Base-by-base conservation (phyloP, 1,140 invertebrate species). In the Zophobas morio region DNA sequence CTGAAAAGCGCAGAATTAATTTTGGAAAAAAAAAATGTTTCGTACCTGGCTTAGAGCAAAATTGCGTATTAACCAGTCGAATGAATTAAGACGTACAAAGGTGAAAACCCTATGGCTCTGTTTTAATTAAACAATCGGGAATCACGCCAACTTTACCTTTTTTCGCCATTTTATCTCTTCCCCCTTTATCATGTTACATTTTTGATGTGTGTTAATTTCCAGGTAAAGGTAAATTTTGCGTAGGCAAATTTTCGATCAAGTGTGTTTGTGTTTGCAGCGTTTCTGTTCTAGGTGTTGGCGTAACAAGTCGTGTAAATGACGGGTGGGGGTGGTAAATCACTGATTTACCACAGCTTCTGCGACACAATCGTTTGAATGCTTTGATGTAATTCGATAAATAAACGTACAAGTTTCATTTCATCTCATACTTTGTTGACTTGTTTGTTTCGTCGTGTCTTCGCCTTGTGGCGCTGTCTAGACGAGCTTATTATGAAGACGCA, bases 391-490 rank as follows among this genome's bases (percentile, higher is more conserved):
- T 66, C 60, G 60, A 66, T 66, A 66, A 66, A 66, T 46, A 66
- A 66, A 66, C 60, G 60, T 66, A 33, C 60, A 42, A 66, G 60
- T 66, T 66, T 66, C 60, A 66, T 39, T 66, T 66, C 39, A 42
- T n/a, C 37, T 42, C 39, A 66, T 66, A 66, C 60, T 66, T 66
- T 66, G 60, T 72, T 72, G 54, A 73, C 39, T 73, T 53, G 54
- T 73, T 73, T 54, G 49, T 54, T 73, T 73, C 54, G 39, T 73
- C 36, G 37, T 54, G 49, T 73, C 71, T 73, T 73, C 49, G 54
- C 71, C 54, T 73, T 56, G 71, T 73, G 71, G 71, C 54, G 71
- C 54, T 73, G 71, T 56, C 54, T 73, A 73, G 54, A 73, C 71
- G 54, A 73, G 32, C 49, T 34, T 73, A 56, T 73, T 53, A 73